Base-by-base conservation (phyloP, 2,888 invertebrate genomes). In the Hanleya hanleyi region DNA sequence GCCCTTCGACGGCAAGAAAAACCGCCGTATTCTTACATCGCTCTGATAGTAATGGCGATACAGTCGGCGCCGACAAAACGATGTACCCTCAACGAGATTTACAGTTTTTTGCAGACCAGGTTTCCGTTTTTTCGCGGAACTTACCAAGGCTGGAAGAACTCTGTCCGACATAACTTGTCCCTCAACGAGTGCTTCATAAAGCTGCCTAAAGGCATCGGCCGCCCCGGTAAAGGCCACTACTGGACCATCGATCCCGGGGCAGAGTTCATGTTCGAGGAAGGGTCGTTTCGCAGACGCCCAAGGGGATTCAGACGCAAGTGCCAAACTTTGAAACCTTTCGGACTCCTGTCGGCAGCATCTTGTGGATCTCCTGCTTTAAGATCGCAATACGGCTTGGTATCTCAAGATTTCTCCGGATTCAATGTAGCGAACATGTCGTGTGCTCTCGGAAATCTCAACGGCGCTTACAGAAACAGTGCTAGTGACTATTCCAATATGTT, bases 121-220 rank as follows among this genome's bases (percentile, higher is more conserved):
- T 96, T 97, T 88, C 95, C 97, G 4, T 99, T 99, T 91, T 99
- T 99, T 92, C 94, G 98, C 15, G 97, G 97, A 49, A 92, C 96
- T 0, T 99, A 99, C 88, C 91, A 91, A 87, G 98, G 99, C 49
- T 99, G 99, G 99, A 98, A 99, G 91, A 99, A 99, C 90, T 98
- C 98, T 0, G 98, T 99, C 47, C 93, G 99, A 0, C 99, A 99
- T 91, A 99, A 99, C 91, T 92, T 99, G 65, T 97, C 97, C 73
- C 92, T 99, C 51, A 99, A 99, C 92, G 98, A 99, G 91, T 99
- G 99, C 90, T 99, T 99, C 90, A 96, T 98, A 83, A 99, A 99
- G 91, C 92, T 99, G 78, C 97, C 97, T 0, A 98, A 98, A 89
- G 94, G 94, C 0, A 92, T 98, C 18, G 98, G 98, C 0, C 93